These are phyloP conservation scores for Gymnothorax reevesii DNA, from an alignment of 2,797 vertebrate genomes.

Conservation along the genomic window DNA sequence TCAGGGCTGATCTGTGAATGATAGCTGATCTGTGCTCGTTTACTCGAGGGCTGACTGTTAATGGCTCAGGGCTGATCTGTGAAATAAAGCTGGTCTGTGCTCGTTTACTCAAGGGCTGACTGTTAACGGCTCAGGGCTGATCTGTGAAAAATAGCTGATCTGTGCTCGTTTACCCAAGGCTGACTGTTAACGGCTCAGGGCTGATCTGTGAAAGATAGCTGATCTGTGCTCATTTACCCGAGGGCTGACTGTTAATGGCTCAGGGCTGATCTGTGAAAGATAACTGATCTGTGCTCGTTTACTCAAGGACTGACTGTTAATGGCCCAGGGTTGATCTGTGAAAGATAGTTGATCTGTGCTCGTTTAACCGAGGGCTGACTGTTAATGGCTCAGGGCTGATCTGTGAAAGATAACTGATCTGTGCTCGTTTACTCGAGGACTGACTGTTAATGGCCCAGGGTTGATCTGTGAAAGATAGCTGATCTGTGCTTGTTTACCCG, in stretches of 20 bases:
- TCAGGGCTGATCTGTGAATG: not conserved
- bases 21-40: too few relatives aligned
- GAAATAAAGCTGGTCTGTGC: not conserved
- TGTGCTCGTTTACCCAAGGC: not conserved
- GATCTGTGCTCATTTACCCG: not conserved
- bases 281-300: too few relatives aligned
- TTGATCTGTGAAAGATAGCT: not conserved
- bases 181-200: not conserved
- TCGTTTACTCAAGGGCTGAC: not conserved
- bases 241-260: not conserved
- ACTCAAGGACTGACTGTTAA: not conserved
- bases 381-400: constrained; percentile 86
- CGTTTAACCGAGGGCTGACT: constrained; percentile 84
- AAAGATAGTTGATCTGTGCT: not conserved
- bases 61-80: not conserved
- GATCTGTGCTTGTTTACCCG: too few relatives aligned
- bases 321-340: constrained; percentile 73
- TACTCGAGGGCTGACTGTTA: not conserved
- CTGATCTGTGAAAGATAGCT: not conserved
- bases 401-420: constrained; percentile 90
- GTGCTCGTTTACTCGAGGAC: constrained; percentile 41
- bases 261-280: not conserved
- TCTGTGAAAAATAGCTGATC: not conserved
- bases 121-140: not conserved
- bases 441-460: not conserved